Evolutionary conservation across 2,113 vertebrate species (phyloP).

Genomic region (Myotis brandtii): DNA sequence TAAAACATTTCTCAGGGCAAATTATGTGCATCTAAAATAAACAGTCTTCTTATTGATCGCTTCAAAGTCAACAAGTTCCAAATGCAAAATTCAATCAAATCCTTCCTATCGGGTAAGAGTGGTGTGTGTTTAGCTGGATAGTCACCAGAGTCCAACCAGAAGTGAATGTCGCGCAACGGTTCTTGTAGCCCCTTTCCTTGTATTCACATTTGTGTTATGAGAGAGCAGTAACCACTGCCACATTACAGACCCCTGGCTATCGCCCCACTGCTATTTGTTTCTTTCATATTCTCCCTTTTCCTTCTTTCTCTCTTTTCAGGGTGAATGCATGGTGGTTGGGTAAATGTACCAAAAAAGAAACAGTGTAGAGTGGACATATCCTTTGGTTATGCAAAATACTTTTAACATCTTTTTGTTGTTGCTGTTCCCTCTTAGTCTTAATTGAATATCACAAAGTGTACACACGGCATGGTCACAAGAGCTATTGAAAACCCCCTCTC

Average conservation of each 20-base stretch:
- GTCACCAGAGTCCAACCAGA: slow-evolving; percentile 84
- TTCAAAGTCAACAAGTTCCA: slow-evolving; percentile 92
- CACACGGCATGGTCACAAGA: slow-evolving; percentile 76
- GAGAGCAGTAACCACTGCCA: slow-evolving; percentile 80
- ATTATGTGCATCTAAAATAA: slow-evolving; percentile 93
- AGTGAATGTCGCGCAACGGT: slow-evolving; percentile 73
- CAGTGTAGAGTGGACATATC: slow-evolving; percentile 80
- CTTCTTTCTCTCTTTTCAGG: slow-evolving; percentile 68
- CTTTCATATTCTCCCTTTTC: slow-evolving; percentile 68
- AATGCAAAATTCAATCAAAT: slow-evolving; percentile 89
- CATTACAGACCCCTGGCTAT: slow-evolving; percentile 74
- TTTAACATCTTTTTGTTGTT: slow-evolving; percentile 77
- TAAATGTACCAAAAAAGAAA: slow-evolving; percentile 9
- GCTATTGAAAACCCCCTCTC: slow-evolving; percentile 83
- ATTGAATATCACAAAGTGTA: slow-evolving; percentile 81
- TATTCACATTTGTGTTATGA: slow-evolving; percentile 83
- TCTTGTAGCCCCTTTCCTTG: slow-evolving; percentile 78
- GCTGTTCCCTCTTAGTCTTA: slow-evolving; percentile 78
- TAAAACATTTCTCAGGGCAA: slow-evolving; percentile 92
- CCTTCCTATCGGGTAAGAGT: slow-evolving; percentile 77
- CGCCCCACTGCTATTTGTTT: slow-evolving; percentile 73
- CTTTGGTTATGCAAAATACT: slow-evolving; percentile 81
- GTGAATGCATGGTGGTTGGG: background rate
- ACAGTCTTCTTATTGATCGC: slow-evolving; percentile 88
- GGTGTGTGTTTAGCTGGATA: slow-evolving; percentile 80